Conservation (phyloP, 2,113 vertebrate genomes). For the Aphelocoma coerulescens region DNA sequence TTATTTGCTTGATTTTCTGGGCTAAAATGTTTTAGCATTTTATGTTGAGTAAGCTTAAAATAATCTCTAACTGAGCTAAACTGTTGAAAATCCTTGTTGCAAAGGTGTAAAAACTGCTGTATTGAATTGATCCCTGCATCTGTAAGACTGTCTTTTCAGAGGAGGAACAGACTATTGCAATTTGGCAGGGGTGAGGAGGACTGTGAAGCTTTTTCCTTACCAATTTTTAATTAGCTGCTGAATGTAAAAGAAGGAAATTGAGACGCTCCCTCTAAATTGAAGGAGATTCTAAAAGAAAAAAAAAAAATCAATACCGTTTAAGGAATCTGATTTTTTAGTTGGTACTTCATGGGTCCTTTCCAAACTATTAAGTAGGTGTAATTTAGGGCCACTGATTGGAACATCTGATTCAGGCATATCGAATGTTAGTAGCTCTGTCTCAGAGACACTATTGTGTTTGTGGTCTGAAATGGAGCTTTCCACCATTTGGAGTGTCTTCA, state of each 20-base stretch:
- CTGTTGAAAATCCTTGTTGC: neutral
- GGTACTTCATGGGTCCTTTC: conserved; percentile 30
- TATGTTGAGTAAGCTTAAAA: conserved; percentile 1
- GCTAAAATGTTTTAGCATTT: neutral
- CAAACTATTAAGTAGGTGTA: conserved; percentile 43
- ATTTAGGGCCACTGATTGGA: conserved; percentile 7
- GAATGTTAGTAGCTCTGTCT: neutral
- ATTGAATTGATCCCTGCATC: neutral
- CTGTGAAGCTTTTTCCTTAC: neutral
- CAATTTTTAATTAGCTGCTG: conserved; percentile 45
- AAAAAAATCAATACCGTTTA: conserved; percentile 55
- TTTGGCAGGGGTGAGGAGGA: neutral
- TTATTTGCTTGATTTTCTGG: neutral
- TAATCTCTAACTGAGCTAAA: neutral
- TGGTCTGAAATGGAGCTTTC: neutral
- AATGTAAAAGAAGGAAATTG: conserved; percentile 37
- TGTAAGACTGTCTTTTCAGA: neutral
- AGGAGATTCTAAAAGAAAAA: neutral
- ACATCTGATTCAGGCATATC: conserved; percentile 9
- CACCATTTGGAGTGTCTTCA: neutral
- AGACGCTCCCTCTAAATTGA: conserved; percentile 45
- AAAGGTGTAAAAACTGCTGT: neutral
- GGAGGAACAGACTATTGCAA: neutral
- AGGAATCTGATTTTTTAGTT: conserved; percentile 54
- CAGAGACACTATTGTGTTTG: neutral